These are phyloP conservation scores for Pseudomyrmex cubaensis DNA, from an alignment of 1,140 invertebrate genomes.

Conservation along the genomic window DNA sequence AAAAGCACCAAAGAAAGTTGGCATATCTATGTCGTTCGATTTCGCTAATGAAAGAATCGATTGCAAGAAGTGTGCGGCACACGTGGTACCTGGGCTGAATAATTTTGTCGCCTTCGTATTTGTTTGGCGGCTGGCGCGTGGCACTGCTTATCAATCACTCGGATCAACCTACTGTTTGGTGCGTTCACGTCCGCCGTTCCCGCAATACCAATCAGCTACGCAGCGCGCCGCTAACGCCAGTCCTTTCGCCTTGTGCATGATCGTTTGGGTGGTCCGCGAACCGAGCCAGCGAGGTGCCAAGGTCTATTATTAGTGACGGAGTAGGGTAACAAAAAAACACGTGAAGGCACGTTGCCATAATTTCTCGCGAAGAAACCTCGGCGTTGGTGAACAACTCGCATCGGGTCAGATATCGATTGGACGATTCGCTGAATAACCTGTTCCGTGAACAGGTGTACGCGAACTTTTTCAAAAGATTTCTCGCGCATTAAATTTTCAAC, in stretches of 20 bases:
- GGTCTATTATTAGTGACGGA: constrained; percentile 76
- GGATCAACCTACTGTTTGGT: constrained; percentile 65
- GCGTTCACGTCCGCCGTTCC: constrained; percentile 49
- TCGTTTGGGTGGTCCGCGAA: constrained; percentile 74
- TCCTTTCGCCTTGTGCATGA: constrained; percentile 42
- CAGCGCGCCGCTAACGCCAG: constrained; percentile 18
- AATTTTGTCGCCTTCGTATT: constrained; percentile 68
- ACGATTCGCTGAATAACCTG: constrained; percentile 43
- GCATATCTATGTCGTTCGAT: neutral
- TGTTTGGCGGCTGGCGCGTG: constrained; percentile 73
- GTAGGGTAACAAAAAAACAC: constrained; percentile 52
- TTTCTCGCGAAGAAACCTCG: constrained; percentile 55
- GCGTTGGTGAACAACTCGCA: constrained; percentile 38
- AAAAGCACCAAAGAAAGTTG: no score
- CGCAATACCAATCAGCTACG: constrained; percentile 73
- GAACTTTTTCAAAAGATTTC: constrained; percentile 2
- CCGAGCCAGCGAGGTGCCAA: constrained; percentile 71
- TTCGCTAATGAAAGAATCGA: constrained; percentile 1
- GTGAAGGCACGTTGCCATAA: constrained; percentile 58
- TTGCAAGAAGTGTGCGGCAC: neutral
- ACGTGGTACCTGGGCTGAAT: constrained; percentile 60
- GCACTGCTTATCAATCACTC: constrained; percentile 79
- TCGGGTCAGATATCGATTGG: constrained; percentile 64
- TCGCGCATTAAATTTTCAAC: neutral
- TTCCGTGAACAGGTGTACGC: constrained; percentile 29